phyloP scores from a whole-genome alignment of 2,797 vertebrate species.

The Cryptoprocta ferox region DNA sequence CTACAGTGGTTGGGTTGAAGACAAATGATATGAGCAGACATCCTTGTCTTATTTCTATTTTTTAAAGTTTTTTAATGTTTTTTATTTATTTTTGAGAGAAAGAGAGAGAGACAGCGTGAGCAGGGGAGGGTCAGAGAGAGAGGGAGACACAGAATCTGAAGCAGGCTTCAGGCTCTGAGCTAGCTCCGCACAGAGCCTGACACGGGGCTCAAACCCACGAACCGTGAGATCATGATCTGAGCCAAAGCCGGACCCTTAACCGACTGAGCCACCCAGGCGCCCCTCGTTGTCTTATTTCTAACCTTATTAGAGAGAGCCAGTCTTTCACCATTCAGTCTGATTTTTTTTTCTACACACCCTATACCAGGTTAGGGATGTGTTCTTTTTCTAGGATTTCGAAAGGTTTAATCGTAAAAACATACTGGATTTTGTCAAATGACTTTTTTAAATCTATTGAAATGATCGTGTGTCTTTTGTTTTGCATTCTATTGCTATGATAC shows the following conservation, averaged over 20 bases:
- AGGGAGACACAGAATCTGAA: too few species aligned
- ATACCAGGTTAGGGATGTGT: background rate
- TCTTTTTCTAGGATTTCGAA: background rate
- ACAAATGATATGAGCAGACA: background rate
- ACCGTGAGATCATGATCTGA: too few species aligned
- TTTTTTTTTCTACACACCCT: background rate
- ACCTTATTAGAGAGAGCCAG: background rate
- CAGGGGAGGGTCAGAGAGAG: too few species aligned
- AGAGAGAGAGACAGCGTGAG: too few species aligned
- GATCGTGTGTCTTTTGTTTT: background rate
- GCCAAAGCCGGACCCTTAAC: too few species aligned
- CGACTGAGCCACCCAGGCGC: too few species aligned
- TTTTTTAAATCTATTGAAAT: background rate
- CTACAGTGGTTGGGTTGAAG: background rate
- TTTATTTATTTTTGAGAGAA: too few species aligned
- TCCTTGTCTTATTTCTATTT: background rate
- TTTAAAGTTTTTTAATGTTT: too few species aligned
- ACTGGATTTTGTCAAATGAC: background rate
- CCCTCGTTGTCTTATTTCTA: background rate
- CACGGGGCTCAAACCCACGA: too few species aligned
- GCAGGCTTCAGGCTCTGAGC: too few species aligned
- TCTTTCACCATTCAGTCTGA: background rate
- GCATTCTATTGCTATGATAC: background rate
- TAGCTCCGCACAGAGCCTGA: too few species aligned
- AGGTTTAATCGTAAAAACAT: background rate